Percentiles rank a stretch among this genome's conserved stretches.
Evolutionary conservation across 2,113 vertebrate species (phyloP).

Genomic region (Microcebus griseorufus): DNA sequence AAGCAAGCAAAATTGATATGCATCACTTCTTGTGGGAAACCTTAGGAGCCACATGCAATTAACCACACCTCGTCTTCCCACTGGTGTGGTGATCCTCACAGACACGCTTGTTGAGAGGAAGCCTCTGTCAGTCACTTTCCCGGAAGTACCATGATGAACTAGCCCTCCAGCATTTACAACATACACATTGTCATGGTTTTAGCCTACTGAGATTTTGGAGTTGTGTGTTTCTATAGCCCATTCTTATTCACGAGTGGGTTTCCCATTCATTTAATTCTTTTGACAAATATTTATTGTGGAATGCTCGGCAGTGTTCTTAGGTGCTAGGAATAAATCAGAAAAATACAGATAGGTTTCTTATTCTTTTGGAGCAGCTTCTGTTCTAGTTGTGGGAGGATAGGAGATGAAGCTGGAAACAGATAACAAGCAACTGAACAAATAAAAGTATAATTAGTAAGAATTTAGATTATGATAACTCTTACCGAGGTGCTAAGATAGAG

Average conservation of each 20-base stretch:
- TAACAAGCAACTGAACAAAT: background rate
- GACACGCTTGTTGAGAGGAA: background rate
- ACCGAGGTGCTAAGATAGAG: background rate
- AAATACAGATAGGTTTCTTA: background rate
- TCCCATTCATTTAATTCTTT: background rate
- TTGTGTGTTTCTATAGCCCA: background rate
- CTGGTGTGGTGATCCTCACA: background rate
- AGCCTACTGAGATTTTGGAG: background rate
- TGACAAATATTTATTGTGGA: background rate
- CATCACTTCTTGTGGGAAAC: background rate
- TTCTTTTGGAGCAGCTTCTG: background rate
- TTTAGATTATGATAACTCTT: slow-evolving; percentile 18
- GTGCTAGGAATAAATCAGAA: background rate
- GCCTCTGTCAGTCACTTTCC: background rate
- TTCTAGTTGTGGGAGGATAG: background rate
- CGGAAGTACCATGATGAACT: background rate
- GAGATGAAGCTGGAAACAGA: slow-evolving; percentile 11
- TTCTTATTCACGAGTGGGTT: background rate
- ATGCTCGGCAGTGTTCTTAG: background rate
- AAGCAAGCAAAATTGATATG: background rate
- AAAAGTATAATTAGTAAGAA: background rate
- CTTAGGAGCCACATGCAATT: background rate
- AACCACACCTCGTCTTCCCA: background rate
- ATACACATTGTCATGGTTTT: background rate
- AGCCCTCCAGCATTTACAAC: background rate